A percentile compares a stretch with the other conserved stretches of the same genome.
Evolutionary conservation across 2,113 vertebrate genomes (phyloP).

Genomic region (Seriola quinqueradiata): DNA sequence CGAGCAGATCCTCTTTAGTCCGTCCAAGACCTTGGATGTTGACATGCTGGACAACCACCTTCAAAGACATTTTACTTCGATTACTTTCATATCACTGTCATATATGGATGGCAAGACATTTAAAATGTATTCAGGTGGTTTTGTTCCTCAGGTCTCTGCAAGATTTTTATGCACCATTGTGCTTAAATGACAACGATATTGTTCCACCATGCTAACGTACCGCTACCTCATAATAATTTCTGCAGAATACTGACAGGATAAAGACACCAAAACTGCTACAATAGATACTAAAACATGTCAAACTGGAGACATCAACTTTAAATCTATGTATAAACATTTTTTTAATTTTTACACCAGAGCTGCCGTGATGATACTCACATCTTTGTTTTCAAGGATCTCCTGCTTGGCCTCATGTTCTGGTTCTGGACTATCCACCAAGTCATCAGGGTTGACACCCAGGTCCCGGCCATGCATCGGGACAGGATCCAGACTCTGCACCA

Average conservation of each 20-base stretch:
- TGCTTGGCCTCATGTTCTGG: conserved; percentile 91
- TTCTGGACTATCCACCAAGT: conserved; percentile 88
- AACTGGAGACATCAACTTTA: not conserved
- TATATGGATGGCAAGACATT: not conserved
- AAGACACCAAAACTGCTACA: not conserved
- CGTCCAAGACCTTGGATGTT: conserved; percentile 94
- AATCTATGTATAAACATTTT: too few relatives aligned
- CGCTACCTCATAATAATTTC: not conserved
- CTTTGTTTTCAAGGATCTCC: conserved; percentile 96
- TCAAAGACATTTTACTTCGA: not conserved
- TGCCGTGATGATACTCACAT: conserved; percentile 82
- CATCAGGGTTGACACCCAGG: conserved; percentile 88
- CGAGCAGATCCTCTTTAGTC: conserved; percentile 96
- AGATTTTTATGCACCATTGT: too few relatives aligned
- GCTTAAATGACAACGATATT: too few relatives aligned
- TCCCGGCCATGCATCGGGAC: conserved; percentile 90
- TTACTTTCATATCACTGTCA: not conserved
- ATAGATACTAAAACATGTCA: not conserved
- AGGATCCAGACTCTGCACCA: conserved; percentile 91
- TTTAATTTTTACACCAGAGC: not conserved
- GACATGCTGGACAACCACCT: conserved; percentile 96
- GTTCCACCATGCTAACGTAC: not conserved
- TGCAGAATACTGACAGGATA: not conserved
- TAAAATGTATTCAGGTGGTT: not conserved
- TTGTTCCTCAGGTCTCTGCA: not conserved